Base-by-base conservation (phyloP, 2,113 vertebrate genomes). In the Aix galericulata region DNA sequence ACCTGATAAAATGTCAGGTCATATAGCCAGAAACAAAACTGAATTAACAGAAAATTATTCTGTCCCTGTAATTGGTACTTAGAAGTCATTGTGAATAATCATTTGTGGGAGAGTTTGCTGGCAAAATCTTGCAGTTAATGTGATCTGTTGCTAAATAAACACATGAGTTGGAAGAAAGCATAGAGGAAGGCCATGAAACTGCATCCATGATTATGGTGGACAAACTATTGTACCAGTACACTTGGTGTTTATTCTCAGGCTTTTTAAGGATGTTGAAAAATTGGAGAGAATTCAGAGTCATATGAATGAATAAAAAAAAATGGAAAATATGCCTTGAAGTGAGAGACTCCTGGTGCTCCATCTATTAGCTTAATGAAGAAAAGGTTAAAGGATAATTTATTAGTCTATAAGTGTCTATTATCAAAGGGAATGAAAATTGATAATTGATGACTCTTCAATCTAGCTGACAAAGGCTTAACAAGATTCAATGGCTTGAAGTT, bases 351-450 rank as follows among this genome's bases (percentile, higher is more conserved):
- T 86, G 73, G 93, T 82, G 93, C 82, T 97, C 88, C 68, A 93
- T 93, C 86, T 93, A 94, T 94, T 97, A 96, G 83, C 92, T 94
- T 88, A 96, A 95, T 88, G 91, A 97, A 94, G 86, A 95, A 95
- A 95, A 97, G 90, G 94, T 96, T 97, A 96, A 95, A 90, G 94
- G 90, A 96, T 96, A 94, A 97, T 95, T 96, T 94, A 97, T 96
- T 94, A 95, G 93, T 88, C 94, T 95, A 71, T 96, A 91, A 96
- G 93, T 89, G 77, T 89, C 90, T 96, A 94, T 95, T 97, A 96
- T 94, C 95, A 93, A 94, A 93, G 95, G 90, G 92, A 95, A 96
- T 86, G 81, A 81, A 93, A 96, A 96, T 90, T 95, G 94, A 66
- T 96, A 94, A 96, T 92, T 95, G 90, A 96, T 95, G 88, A 93